Evolutionary conservation across 2,113 vertebrate species (phyloP), one percentile per base, ranked within the genome.

Genomic region (Microtus pennsylvanicus): DNA sequence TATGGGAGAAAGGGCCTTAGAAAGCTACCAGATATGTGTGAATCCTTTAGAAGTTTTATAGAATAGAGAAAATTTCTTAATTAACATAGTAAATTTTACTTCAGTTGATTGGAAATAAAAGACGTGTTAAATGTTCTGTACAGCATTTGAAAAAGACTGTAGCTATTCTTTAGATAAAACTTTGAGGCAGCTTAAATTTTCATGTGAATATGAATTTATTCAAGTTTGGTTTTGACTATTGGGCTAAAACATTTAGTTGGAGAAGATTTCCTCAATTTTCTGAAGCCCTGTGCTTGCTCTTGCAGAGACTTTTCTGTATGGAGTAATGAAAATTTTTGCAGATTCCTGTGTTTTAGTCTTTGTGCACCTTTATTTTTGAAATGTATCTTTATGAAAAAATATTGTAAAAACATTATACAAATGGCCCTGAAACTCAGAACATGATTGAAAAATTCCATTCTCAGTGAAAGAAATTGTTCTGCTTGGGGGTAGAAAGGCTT

Each of bases 341-440:
- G 45, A 82, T 74, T 10, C 8, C 14, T 58, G 8, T 4, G 65
- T 65, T 17, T 87, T 77, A 77, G 35, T 38, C 50, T 89, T 91
- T 8, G 86, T 14, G 7, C 22, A 30, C 12, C 1, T 65, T 47
- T 65, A 88, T 45, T 3, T 50, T 65, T 38, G 63, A 92, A 83
- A 87, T 0, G 4, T 38, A 82, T 96, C 1, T 2, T 13, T 90
- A 3, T 38, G 38, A 80, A 80, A n/a, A 94, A 95, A 50, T 65
- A 38, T 61, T 87, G 85, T 12, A 22, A 87, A 81, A 95, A 89
- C 35, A 69, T 87, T 74, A 45, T 26, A 89, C 7, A 95, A 63
- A 35, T 88, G 47, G n/a, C 12, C n/a, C 87, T 86, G 11, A 95
- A 94, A 90, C 58, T 80, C 69, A 88, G 58, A 85, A 52, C 26